Evolutionary conservation across 2,113 vertebrate genomes (phyloP), one percentile per base, ranked within the genome.

Genomic region (Noturus placidus): DNA sequence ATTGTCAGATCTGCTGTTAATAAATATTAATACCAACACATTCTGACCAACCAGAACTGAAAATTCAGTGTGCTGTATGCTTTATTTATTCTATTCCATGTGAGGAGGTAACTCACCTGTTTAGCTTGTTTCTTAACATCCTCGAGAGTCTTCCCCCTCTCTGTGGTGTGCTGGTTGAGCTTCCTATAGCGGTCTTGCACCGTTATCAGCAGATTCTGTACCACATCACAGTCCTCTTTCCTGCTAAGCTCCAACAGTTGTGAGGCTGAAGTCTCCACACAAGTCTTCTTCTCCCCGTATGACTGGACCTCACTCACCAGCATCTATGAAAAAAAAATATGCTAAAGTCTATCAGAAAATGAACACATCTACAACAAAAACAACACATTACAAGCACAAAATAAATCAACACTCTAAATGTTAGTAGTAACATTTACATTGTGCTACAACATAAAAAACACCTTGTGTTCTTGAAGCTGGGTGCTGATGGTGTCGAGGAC

Each of bases 381-480:
- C 11, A 56, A 35, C 38, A 85, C 42, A 76, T 35, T 38, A n/a
- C 38, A 46, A 85, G 25, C 50, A 54, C 20, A 63, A 38, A 33
- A 61, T 72, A 14, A 83, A 72, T 78, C 3, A 65, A 57, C 72
- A 22, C 35, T n/a, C n/a, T n/a, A 74, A 33, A 56, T 56, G n/a
- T 77, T 52, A 76, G 1, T 52, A 52, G 25, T 77, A 54, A 67
- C 83, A 86, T 35, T 59, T 82, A 13, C 54, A 59, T 35, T 22
- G 33, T 5, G 11, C 15, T 38, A 65, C 14, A 63, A 78, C 17
- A 84, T 15, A 8, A 20, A 52, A 83, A 19, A 11, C 52, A 95
- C 97, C 95, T 95, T 96, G 92, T 97, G 96, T 72, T 96, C 94
- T 91, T 95, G 95, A 69, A 97, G 93, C 93, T 98, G 97, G 3